Evolutionary conservation across 1,140 invertebrate species (phyloP).

Genomic region (Apolygus lucorum): DNA sequence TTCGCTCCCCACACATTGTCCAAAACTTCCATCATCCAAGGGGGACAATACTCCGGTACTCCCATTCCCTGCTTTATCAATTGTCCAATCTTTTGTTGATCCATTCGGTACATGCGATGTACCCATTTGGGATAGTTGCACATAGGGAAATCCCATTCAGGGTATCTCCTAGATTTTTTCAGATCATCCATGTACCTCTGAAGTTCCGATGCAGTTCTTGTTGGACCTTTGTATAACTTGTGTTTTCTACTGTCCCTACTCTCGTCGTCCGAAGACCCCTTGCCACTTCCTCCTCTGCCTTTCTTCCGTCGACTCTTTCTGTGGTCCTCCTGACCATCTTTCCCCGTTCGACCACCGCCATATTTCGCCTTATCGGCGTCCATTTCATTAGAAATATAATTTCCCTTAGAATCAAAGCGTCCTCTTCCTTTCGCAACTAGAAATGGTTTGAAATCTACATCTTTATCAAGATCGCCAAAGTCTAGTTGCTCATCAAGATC

Average conservation of each 20-base stretch:
- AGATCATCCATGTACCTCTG: not conserved
- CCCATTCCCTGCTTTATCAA: not conserved
- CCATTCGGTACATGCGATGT: not conserved
- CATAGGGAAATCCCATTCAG: not conserved
- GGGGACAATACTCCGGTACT: not conserved
- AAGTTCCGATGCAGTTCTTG: not conserved
- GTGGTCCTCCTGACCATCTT: too few species aligned
- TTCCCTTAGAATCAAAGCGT: not conserved
- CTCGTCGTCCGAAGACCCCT: not conserved
- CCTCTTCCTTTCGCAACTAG: not conserved
- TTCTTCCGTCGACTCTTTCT: too few species aligned
- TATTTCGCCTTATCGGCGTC: not conserved
- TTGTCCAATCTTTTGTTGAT: not conserved
- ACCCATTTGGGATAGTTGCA: slow-evolving; percentile 5
- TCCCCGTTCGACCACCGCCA: not conserved
- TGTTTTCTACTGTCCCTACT: too few species aligned
- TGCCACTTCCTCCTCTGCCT: not conserved
- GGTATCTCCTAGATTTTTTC: not conserved
- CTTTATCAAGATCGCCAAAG: not conserved
- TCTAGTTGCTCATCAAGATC: not conserved
- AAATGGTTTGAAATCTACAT: not conserved
- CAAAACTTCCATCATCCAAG: not conserved
- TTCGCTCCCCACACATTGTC: not conserved
- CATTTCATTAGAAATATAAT: not conserved
- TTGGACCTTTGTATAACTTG: too few species aligned